phyloP scores from a whole-genome alignment of 2,797 vertebrate genomes.

The Cephalopachus bancanus region DNA sequence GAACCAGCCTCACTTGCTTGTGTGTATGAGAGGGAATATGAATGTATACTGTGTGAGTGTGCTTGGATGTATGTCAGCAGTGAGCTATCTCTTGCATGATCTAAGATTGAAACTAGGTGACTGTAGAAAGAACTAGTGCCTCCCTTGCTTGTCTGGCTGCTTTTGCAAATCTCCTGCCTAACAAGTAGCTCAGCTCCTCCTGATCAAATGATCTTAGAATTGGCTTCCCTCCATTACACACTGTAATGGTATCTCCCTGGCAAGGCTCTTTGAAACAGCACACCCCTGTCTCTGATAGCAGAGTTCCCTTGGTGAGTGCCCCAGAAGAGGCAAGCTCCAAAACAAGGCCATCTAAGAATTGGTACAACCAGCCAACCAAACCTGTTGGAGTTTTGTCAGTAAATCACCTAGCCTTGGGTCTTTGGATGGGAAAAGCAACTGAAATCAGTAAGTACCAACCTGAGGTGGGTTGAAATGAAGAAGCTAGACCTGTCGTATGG shows the following conservation, averaged over 20 bases:
- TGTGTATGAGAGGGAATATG: conserved; percentile 40
- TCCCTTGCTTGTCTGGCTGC: conserved; percentile 80
- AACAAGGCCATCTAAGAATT: conserved; percentile 83
- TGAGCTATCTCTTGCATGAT: conserved; percentile 81
- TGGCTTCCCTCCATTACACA: conserved; percentile 84
- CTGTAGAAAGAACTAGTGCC: conserved; percentile 78
- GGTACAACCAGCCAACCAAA: conserved; percentile 71
- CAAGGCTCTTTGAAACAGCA: conserved; percentile 85
- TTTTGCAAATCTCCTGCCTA: conserved; percentile 82
- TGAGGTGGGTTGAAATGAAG: conserved; percentile 79
- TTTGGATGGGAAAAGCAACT: conserved; percentile 76
- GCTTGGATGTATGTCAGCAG: conserved; percentile 73
- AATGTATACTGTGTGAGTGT: conserved; percentile 70
- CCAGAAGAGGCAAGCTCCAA: conserved; percentile 84
- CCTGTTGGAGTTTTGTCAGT: conserved; percentile 71
- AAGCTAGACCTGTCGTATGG: background rate
- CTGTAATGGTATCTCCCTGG: conserved; percentile 87
- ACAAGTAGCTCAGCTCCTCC: conserved; percentile 80
- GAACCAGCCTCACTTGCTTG: conserved; percentile 55
- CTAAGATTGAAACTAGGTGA: conserved; percentile 83
- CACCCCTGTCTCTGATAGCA: conserved; percentile 87
- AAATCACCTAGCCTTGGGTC: conserved; percentile 71
- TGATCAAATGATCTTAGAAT: conserved; percentile 83
- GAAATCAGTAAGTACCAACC: conserved; percentile 84
- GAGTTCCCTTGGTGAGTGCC: conserved; percentile 86